Evolutionary conservation across 2,113 vertebrate species (phyloP).

Genomic region (Petromus typicus): DNA sequence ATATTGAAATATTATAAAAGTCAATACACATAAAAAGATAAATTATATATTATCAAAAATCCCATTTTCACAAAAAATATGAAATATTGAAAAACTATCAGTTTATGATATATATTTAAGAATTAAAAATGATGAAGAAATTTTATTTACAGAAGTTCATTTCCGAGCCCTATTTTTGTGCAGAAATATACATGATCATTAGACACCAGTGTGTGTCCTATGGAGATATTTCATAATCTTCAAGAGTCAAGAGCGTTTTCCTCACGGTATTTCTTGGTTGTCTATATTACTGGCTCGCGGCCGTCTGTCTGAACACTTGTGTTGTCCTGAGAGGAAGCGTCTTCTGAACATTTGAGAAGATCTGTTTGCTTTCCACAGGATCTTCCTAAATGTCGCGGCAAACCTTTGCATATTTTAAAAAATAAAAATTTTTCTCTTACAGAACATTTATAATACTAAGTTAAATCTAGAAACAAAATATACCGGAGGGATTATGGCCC

Average conservation of each 20-base stretch:
- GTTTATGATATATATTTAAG: too few species aligned
- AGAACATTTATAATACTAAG: background rate
- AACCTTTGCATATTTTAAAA: background rate
- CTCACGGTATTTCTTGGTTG: background rate
- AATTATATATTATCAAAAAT: too few species aligned
- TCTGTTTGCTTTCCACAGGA: background rate
- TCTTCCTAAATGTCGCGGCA: background rate
- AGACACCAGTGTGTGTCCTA: background rate
- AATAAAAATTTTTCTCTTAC: background rate
- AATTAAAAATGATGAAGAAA: too few species aligned
- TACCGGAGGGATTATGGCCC: background rate
- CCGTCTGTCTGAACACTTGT: background rate
- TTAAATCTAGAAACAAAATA: background rate
- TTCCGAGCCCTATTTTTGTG: background rate
- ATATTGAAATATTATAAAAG: too few species aligned
- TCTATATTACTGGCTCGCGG: background rate
- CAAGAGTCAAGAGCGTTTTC: background rate
- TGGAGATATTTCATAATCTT: background rate
- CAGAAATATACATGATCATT: background rate
- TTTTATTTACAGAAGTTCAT: too few species aligned
- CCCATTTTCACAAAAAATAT: too few species aligned
- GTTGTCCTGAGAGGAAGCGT: background rate
- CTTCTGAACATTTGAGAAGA: background rate
- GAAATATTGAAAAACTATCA: too few species aligned
- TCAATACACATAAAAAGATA: too few species aligned